Base-by-base conservation (phyloP, 2,888 invertebrate species). In the Lycocerus yunnanus region DNA sequence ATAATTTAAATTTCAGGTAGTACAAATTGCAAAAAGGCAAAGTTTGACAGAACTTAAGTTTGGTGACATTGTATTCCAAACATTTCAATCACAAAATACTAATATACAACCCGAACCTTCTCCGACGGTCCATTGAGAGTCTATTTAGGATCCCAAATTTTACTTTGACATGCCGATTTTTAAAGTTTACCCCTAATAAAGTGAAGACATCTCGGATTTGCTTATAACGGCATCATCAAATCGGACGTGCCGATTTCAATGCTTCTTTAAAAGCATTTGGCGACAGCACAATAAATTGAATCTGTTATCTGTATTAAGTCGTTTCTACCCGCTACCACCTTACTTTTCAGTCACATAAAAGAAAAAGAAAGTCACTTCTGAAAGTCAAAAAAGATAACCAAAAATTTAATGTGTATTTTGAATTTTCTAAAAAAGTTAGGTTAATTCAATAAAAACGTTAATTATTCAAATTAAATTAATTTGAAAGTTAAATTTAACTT, bases 201-300 rank as follows among this genome's bases (percentile, higher is more conserved):
- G 71, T 66, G 74, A 71, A 66, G 71, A 71, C 74, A 68, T 65
- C 68, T 24, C n/a, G 43, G 77, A 76, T 79, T 76, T 76, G 72
- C 75, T 68, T 72, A 71, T 78, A 79, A 79, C 79, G 78, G 77
- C 74, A 76, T 73, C 77, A 75, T 76, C 74, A 76, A 79, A 77
- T 78, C 73, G 74, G 27, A 76, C 76, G 73, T 76, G 77, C 78
- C 79, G 79, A 76, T 72, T 77, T 78, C 77, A 71, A 77, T 70
- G 72, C 69, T 72, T 65, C 72, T 72, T 71, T 75, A 75, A 75
- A 75, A 75, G 72, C 72, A 72, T 72, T 67, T 75, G 75, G 72
- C 75, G 75, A 75, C 75, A 75, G 72, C 24, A 69, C 69, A 68
- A 66, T 72, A 75, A 75, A 75, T 58, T 21, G 69, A 61, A 24